Percentiles rank a stretch among this genome's conserved stretches.
These are phyloP conservation scores for Drosophila takahashii DNA, from an alignment of 1,140 invertebrate species.

Conservation along the genomic window DNA sequence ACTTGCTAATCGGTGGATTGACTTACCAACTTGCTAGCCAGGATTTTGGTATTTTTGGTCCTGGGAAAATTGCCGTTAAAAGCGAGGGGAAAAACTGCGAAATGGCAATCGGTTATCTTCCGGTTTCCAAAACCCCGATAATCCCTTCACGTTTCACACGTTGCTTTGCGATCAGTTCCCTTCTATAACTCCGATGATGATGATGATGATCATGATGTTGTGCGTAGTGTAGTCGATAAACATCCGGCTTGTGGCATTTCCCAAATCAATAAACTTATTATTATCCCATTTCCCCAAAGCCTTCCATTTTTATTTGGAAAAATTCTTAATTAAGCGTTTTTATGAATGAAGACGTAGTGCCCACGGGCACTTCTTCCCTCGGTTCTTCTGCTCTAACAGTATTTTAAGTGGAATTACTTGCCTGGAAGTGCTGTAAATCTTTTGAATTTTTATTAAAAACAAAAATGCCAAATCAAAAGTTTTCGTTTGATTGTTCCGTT, in stretches of 20 bases:
- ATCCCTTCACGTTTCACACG: constrained; percentile 72
- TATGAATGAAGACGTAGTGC: constrained; percentile 66
- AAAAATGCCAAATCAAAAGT: constrained; percentile 63
- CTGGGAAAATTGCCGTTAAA: constrained; percentile 22
- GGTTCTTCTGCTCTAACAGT: constrained; percentile 48
- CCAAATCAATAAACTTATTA: constrained; percentile 82
- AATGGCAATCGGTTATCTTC: constrained; percentile 23
- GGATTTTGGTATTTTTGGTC: constrained; percentile 25
- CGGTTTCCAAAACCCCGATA: constrained; percentile 42
- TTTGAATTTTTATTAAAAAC: constrained; percentile 82
- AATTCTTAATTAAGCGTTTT: constrained; percentile 76
- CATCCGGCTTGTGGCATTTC: constrained; percentile 79
- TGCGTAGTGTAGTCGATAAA: constrained; percentile 56
- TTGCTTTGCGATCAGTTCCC: constrained; percentile 45
- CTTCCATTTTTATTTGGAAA: constrained; percentile 66
- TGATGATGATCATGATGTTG: neutral
- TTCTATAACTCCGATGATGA: constrained; percentile 22
- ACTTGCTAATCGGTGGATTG: constrained; percentile 70
- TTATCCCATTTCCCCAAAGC: constrained; percentile 52
- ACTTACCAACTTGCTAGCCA: constrained; percentile 77
- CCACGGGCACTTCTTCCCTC: neutral
- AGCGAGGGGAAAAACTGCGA: constrained; percentile 16
- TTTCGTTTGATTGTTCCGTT: constrained; percentile 74
- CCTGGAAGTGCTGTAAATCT: constrained; percentile 64
- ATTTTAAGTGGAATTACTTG: constrained; percentile 80